Percentiles rank a stretch among this genome's conserved stretches.
Evolutionary conservation across 2,113 vertebrate genomes (phyloP).

Genomic region (Jacana jacana): DNA sequence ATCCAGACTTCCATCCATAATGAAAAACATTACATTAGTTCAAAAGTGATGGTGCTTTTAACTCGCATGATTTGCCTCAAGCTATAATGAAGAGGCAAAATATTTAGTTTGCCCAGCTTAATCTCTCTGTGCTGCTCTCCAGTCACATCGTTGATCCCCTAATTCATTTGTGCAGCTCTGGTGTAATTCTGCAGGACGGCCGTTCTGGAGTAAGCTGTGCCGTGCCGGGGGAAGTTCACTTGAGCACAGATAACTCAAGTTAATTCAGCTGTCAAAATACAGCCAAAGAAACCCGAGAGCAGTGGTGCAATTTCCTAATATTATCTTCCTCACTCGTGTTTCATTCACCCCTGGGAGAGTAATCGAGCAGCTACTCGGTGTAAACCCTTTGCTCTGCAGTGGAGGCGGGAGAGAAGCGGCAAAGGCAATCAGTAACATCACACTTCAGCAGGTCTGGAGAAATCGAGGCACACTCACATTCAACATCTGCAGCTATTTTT

Average conservation of each 20-base stretch:
- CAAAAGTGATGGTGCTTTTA: neutral
- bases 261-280: slow-evolving; percentile 66
- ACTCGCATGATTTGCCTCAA: neutral
- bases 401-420: neutral
- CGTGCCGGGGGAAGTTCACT: neutral
- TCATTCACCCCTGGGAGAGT: neutral
- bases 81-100: neutral
- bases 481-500: neutral
- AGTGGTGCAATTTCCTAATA: slow-evolving; percentile 38
- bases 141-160: neutral
- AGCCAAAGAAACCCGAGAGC: slow-evolving; percentile 32
- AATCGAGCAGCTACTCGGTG: neutral
- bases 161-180: neutral
- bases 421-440: neutral
- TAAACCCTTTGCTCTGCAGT: neutral
- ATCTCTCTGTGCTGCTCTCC: neutral
- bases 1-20: neutral
- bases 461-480: neutral
- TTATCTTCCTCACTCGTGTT: slow-evolving; percentile 45
- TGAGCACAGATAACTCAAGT: slow-evolving; percentile 28
- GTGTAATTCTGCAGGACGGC: neutral
- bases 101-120: neutral
- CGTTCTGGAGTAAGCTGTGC: neutral
- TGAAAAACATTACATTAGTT: neutral
- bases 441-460: neutral